Conservation (phyloP, 2,888 invertebrate genomes). For the Callimorpha dominula region DNA sequence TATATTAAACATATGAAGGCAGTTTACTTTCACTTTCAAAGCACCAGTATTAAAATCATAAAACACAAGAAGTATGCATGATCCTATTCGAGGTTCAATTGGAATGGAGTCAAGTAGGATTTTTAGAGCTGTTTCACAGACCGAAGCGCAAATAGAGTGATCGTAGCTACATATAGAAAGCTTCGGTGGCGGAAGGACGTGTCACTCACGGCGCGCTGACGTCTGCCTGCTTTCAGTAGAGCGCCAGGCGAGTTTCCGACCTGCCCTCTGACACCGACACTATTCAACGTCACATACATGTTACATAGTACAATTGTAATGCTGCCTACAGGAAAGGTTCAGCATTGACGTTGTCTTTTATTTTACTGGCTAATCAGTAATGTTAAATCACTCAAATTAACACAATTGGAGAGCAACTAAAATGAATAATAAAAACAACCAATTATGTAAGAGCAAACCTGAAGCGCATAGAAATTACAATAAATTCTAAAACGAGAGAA, state of each 20-base stretch:
- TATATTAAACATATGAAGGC: conserved; percentile 60
- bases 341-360: conserved; percentile 19
- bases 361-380: not conserved
- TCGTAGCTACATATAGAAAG: conserved; percentile 62
- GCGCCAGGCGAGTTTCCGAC: conserved; percentile 77
- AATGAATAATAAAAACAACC: conserved; percentile 40
- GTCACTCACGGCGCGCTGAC: conserved; percentile 77
- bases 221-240: conserved; percentile 78
- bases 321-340: conserved; percentile 29
- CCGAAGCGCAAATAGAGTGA: conserved; percentile 56
- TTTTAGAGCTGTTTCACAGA: conserved; percentile 53
- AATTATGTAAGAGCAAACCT: conserved; percentile 32
- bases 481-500: conserved; percentile 51
- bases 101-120: conserved; percentile 22
- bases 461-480: conserved; percentile 51
- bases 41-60: conserved; percentile 56
- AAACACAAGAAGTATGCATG: conserved; percentile 21
- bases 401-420: conserved; percentile 37
- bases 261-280: conserved; percentile 73
- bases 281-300: conserved; percentile 58
- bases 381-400: conserved; percentile 35
- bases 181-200: conserved; percentile 80
- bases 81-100: not conserved
- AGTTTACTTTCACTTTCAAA: conserved; percentile 67
- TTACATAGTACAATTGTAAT: conserved; percentile 54